Conservation (phyloP, 1,140 invertebrate species). For the Diorhabda elongata region DNA sequence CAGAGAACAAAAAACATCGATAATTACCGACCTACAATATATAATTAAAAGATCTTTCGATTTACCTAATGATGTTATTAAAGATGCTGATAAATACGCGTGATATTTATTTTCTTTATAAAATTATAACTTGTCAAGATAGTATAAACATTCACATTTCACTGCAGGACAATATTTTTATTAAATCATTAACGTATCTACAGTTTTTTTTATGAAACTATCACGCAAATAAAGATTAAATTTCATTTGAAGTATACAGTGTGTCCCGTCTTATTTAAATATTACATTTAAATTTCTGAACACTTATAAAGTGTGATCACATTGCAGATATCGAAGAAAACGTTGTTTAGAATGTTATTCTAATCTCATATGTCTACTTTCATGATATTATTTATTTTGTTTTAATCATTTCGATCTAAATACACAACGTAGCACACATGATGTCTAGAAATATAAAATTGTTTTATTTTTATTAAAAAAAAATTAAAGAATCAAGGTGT, state of each 20-base stretch:
- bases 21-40: background rate
- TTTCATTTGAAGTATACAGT: background rate
- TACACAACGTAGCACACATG: too few relatives aligned
- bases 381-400: too few relatives aligned
- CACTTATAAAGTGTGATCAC: background rate
- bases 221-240: background rate
- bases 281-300: too few relatives aligned
- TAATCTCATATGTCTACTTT: too few relatives aligned
- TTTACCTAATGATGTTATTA: slow-evolving; percentile 3
- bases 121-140: background rate
- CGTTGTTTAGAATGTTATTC: too few relatives aligned
- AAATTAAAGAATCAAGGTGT: too few relatives aligned
- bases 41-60: background rate
- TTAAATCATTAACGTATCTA: background rate
- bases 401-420: too few relatives aligned
- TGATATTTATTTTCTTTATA: background rate
- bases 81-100: background rate
- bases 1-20: too few relatives aligned
- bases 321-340: background rate
- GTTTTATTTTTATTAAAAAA: too few relatives aligned
- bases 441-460: too few relatives aligned
- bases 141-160: background rate
- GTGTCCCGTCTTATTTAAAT: too few relatives aligned
- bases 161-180: background rate
- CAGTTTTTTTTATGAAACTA: background rate